Conservation (phyloP, 2,888 invertebrate genomes). For the Netelia inedita region DNA sequence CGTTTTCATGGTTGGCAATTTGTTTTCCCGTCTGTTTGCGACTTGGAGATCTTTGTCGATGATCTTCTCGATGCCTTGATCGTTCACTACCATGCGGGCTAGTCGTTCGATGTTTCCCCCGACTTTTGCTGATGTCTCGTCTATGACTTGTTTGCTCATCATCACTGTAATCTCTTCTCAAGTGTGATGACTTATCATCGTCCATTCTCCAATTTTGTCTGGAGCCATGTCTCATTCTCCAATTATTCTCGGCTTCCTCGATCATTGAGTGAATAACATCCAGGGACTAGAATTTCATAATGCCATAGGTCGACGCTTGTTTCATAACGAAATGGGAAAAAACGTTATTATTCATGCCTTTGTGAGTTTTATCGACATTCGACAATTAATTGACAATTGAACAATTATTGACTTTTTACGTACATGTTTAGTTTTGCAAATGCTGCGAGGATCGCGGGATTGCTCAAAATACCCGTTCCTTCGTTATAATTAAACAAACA, state of each 20-base stretch:
- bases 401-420: no score
- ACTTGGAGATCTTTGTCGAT: constrained; percentile 72
- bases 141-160: constrained; percentile 60
- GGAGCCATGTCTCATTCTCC: constrained; percentile 40
- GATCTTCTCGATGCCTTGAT: constrained; percentile 55
- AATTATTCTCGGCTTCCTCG: constrained; percentile 85
- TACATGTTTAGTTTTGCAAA: no score
- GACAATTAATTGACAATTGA: no score
- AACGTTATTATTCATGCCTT: no score
- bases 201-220: constrained; percentile 22
- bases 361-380: no score
- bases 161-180: constrained; percentile 51
- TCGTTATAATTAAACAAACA: no score
- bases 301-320: neutral
- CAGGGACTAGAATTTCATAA: constrained; percentile 84
- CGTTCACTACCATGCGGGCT: constrained; percentile 20
- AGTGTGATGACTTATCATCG: constrained; percentile 20
- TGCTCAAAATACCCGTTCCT: no score
- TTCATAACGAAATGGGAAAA: no score
- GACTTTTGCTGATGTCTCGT: constrained; percentile 49
- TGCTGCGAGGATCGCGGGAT: no score
- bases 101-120: constrained; percentile 37
- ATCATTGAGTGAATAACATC: constrained; percentile 86
- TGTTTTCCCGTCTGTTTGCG: constrained; percentile 66
- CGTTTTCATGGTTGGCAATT: constrained; percentile 63